Base-by-base conservation (phyloP, 2,113 vertebrate genomes). In the Pelecanus crispus region DNA sequence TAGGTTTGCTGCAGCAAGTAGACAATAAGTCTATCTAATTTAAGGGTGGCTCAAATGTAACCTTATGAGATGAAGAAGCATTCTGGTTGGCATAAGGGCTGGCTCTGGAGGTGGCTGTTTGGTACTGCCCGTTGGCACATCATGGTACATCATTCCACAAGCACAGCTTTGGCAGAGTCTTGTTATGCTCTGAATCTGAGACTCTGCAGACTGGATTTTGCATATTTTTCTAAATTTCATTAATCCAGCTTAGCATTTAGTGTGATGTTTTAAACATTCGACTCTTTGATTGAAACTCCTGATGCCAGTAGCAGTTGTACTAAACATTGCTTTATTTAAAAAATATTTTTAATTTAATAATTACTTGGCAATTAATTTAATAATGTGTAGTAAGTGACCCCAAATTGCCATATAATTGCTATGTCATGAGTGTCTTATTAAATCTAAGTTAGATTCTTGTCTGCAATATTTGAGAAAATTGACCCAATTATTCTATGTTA, bases 151-250 rank as follows among this genome's bases (percentile, higher is more conserved):
- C 18, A 2, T 52, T 7, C 18, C 1, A 1, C 29, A 10, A 17
- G 62, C 47, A 24, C 19, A n/a, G 17, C 44, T 75, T 59, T 0
- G 1, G 29, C 34, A 66, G 49, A 36, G 29, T 10, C 38, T 66
- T 31, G 29, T 55, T 0, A 0, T 16, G 50, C 45, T n/a, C 73
- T 24, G 44, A 65, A 42, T 31, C 5, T 4, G n/a, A 59, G 25
- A 45, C 13, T 32, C 15, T 65, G 44, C 63, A n/a, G 22, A 17
- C 8, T 29, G 13, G 10, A 24, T 45, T 72, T 71, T 42, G 17
- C 38, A 7, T 44, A 3, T 44, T 44, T 17, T 20, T 18, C 26
- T 61, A 34, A 55, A 34, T 72, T 78, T 65, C 73, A 56, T 34
- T 7, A 40, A 13, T 58, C 19, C 29, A 73, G 1, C 3, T 71